A percentile compares a stretch with the other conserved stretches of the same genome.
These are phyloP conservation scores for Diarsia brunnea DNA, from an alignment of 2,888 invertebrate genomes.

Conservation along the genomic window DNA sequence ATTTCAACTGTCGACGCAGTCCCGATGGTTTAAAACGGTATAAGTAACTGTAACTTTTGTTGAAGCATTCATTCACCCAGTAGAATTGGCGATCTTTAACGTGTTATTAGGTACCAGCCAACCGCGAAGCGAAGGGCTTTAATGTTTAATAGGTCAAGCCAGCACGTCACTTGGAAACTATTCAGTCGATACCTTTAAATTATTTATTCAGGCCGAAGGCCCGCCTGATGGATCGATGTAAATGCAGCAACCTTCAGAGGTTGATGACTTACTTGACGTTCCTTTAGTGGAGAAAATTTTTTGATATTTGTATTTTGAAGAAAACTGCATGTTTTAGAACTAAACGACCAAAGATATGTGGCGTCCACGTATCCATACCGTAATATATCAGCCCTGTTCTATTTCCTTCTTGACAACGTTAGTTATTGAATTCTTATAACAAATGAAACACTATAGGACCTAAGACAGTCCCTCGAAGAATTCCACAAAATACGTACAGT, in stretches of 20 bases:
- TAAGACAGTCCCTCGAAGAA: conserved; percentile 15
- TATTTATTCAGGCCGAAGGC: not conserved
- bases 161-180: not conserved
- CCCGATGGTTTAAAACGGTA: not conserved
- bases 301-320: not conserved
- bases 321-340: not conserved
- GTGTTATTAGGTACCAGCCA: too few relatives aligned
- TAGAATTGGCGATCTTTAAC: not conserved
- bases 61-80: not conserved
- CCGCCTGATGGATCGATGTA: not conserved
- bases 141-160: conserved; percentile 1
- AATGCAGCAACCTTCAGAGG: not conserved
- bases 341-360: not conserved
- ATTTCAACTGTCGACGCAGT: not conserved
- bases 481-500: not conserved
- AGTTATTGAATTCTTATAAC: not conserved
- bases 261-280: not conserved
- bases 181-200: conserved; percentile 9
- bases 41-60: too few relatives aligned
- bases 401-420: not conserved
- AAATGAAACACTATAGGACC: not conserved
- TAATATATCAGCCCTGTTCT: not conserved
- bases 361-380: not conserved
- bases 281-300: not conserved
- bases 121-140: not conserved